These are phyloP conservation scores for Chelonus formosanus DNA, from an alignment of 2,888 invertebrate genomes.

Conservation along the genomic window DNA sequence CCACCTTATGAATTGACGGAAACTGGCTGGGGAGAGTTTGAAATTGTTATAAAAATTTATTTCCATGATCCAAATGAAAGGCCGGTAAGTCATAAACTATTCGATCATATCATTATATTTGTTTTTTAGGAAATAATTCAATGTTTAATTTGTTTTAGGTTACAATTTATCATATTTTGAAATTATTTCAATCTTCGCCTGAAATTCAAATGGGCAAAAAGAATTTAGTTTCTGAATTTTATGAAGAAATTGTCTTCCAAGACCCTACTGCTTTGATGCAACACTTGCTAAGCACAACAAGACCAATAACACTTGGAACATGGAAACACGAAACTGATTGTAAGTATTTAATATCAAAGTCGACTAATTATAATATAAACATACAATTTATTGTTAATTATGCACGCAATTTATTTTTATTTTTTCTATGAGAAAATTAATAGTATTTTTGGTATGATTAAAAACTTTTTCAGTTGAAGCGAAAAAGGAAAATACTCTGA, in stretches of 20 bases:
- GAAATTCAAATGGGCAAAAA: constrained; percentile 70
- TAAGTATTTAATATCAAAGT: constrained; percentile 65
- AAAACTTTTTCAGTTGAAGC: constrained; percentile 80
- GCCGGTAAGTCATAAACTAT: constrained; percentile 72
- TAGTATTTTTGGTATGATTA: no score
- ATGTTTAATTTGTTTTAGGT: constrained; percentile 71
- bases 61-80: constrained; percentile 96
- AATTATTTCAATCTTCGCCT: constrained; percentile 84
- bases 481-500: constrained; percentile 82
- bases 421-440: no score
- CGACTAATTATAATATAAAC: no score
- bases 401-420: no score
- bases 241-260: constrained; percentile 95
- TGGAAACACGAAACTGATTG: constrained; percentile 92
- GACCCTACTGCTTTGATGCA: constrained; percentile 92
- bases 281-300: constrained; percentile 80
- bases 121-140: background rate
- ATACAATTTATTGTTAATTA: no score
- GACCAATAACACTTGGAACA: constrained; percentile 76
- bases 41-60: constrained; percentile 96
- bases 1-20: constrained; percentile 98
- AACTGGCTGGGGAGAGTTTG: constrained; percentile 99
- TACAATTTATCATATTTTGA: constrained; percentile 92
- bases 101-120: background rate
- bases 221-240: constrained; percentile 88